Conservation (phyloP, 2,113 vertebrate genomes). For the Scytalopus superciliaris region DNA sequence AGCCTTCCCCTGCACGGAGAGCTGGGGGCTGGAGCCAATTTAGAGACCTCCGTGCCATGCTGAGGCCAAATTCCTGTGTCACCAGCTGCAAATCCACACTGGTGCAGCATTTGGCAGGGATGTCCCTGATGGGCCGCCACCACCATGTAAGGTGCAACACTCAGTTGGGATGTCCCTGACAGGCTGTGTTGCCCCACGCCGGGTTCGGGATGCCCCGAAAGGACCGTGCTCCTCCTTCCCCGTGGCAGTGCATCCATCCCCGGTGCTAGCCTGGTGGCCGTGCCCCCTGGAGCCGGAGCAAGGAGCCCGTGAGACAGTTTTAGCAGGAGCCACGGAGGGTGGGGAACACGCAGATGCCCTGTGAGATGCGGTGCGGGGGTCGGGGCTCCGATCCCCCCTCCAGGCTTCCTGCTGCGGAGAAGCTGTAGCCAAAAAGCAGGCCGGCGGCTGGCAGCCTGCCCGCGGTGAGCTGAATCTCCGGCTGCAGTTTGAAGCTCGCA, state of each 20-base stretch:
- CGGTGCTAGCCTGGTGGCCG: accelerated
- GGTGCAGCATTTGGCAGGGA: not conserved
- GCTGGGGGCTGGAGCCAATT: not conserved
- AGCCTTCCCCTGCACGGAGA: not conserved
- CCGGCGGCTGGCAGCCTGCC: conserved; percentile 58
- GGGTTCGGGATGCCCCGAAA: not conserved
- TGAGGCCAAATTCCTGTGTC: not conserved
- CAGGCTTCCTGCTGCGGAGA: conserved; percentile 31
- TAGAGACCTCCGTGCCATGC: not conserved
- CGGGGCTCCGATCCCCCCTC: not conserved
- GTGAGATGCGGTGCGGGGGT: not conserved
- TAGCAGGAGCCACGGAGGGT: not conserved
- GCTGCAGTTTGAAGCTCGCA: conserved; percentile 69
- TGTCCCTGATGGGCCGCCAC: not conserved
- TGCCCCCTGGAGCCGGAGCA: not conserved
- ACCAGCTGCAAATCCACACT: accelerated
- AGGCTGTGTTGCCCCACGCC: not conserved
- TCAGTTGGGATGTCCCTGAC: not conserved
- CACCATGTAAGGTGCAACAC: accelerated
- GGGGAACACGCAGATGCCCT: not conserved
- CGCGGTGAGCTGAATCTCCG: conserved; percentile 38
- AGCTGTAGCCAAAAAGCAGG: conserved; percentile 39
- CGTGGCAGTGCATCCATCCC: not conserved
- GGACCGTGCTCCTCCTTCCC: accelerated
- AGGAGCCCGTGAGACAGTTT: not conserved